A percentile compares a stretch with the other conserved stretches of the same genome.
These are phyloP conservation scores for Troides oblongomaculatus DNA, from an alignment of 2,888 invertebrate species.

Conservation along the genomic window DNA sequence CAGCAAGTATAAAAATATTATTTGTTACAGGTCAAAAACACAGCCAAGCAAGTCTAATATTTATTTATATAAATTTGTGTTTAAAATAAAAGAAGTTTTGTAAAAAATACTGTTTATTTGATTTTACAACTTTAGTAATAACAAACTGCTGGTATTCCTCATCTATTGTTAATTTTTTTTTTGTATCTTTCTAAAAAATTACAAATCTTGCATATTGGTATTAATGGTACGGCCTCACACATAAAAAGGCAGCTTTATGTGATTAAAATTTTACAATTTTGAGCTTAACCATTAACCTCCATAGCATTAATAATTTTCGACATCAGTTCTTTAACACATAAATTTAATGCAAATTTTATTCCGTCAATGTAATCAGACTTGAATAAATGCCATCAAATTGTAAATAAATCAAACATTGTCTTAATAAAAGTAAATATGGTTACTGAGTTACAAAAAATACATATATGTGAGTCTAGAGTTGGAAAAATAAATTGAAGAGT, in stretches of 20 bases:
- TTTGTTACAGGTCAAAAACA: too few relatives aligned
- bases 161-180: constrained; percentile 12
- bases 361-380: not conserved
- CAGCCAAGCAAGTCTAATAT: too few relatives aligned
- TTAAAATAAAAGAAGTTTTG: constrained; percentile 15
- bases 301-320: not conserved
- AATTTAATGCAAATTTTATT: constrained; percentile 3
- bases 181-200: constrained; percentile 5
- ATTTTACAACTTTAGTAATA: constrained; percentile 21
- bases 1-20: too few relatives aligned
- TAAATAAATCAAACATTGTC: constrained; percentile 3
- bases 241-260: not conserved
- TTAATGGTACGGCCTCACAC: not conserved
- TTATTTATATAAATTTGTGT: not conserved
- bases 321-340: not conserved
- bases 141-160: constrained; percentile 9
- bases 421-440: not conserved
- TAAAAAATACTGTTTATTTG: constrained; percentile 31
- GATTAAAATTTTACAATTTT: constrained; percentile 2
- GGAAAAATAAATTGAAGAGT: not conserved
- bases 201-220: not conserved
- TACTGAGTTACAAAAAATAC: not conserved
- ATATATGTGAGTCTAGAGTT: not conserved
- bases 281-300: not conserved
- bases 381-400: constrained; percentile 23